Evolutionary conservation across 1,140 invertebrate species (phyloP), one percentile per base, ranked within the genome.

Genomic region (Myzus persicae): DNA sequence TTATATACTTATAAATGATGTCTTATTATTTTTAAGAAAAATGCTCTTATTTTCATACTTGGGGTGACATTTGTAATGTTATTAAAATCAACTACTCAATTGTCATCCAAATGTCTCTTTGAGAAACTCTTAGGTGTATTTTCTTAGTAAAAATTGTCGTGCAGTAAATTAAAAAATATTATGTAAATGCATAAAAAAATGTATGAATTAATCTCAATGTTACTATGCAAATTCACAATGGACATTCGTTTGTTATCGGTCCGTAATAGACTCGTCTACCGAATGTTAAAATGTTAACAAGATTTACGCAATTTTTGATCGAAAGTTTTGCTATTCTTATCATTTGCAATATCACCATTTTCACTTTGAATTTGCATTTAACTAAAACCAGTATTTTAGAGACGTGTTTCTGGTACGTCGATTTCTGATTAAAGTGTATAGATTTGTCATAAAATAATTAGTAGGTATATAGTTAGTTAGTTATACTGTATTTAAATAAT

Each of bases 291-390:
- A 90, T 90, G 51, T 59, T 51, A 90, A 90, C 88, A 90, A 40
- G 88, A 59, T 59, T 40, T 36, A 51, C 46, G n/a, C 46, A 88
- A 88, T 88, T 88, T 88, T 9, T 31, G n/a, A 88, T 90, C 24
- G 88, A 88, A 88, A 88, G 18, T 89, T 38, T 54, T 38, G 9
- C 36, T 38, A 38, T 54, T 89, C 48, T 48, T 46, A 88, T 88
- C 44, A 88, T 36, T 48, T 46, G 6, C 22, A 31, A 46, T 87
- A 87, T 88, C 44, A 88, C 11, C 18, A 88, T 88, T 88, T 88
- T 88, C 85, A 88, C 85, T 36, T 88, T 88, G 22, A 51, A 18
- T 40, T 89, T 38, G 20, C 9, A 38, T 48, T 38, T 9, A 46
- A n/a, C 44, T 46, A 51, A 89, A 89, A 89, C 87, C 8, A 9